Conservation (phyloP, 1,140 invertebrate genomes). For the Chlorops oryzae region DNA sequence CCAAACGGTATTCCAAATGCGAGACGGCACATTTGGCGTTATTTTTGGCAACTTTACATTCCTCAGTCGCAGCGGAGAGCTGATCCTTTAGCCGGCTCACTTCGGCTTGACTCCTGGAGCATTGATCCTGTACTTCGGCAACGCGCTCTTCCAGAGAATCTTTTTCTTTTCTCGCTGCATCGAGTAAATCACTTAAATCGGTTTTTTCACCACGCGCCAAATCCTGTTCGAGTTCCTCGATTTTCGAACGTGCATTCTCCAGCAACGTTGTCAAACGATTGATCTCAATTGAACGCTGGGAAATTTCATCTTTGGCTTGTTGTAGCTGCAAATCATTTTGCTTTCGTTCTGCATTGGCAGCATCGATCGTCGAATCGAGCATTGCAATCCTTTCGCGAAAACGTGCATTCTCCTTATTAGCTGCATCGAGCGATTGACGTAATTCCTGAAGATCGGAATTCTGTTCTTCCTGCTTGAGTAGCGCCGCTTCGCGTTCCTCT, state of each 20-base stretch:
- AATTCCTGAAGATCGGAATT: constrained; percentile 59
- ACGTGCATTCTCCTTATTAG: constrained; percentile 56
- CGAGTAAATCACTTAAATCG: constrained; percentile 64
- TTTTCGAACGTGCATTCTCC: constrained; percentile 73
- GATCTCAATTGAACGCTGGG: constrained; percentile 66
- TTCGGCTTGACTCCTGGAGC: constrained; percentile 70
- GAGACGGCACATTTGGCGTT: constrained; percentile 74
- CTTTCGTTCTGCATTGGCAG: constrained; percentile 63
- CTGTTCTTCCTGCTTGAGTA: constrained; percentile 76
- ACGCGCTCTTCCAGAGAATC: constrained; percentile 63
- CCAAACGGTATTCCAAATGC: constrained; percentile 71
- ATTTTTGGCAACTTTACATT: constrained; percentile 71
- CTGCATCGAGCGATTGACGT: constrained; percentile 49
- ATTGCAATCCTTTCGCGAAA: constrained; percentile 61
- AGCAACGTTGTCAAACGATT: constrained; percentile 67
- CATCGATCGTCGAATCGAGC: constrained; percentile 65
- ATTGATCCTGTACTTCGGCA: constrained; percentile 68
- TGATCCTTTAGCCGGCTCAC: constrained; percentile 66
- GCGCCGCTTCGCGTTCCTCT: constrained; percentile 66
- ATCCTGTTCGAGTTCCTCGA: constrained; percentile 58
- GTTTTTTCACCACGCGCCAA: constrained; percentile 57
- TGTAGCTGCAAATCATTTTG: constrained; percentile 65
- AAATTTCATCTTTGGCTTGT: constrained; percentile 61
- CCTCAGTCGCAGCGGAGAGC: constrained; percentile 66
- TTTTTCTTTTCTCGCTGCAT: constrained; percentile 63